phyloP scores from a whole-genome alignment of 2,888 invertebrate genomes.

The Leptinotarsa haldemani region DNA sequence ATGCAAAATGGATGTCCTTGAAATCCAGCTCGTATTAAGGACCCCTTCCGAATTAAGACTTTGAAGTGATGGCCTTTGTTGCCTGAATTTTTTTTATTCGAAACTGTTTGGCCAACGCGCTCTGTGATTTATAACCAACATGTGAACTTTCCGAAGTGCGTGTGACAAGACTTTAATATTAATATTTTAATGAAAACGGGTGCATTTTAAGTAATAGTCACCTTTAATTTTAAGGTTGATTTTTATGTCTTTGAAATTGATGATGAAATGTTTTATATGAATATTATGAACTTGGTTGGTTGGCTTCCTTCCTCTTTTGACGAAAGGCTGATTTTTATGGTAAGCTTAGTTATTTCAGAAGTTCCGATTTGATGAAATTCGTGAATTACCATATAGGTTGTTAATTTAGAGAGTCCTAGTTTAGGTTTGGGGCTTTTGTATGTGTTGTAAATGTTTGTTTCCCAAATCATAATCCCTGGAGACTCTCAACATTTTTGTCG shows the following conservation, averaged over 20 bases:
- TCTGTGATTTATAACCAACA: constrained; percentile 59
- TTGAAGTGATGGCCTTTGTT: constrained; percentile 17
- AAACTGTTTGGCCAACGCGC: constrained; percentile 55
- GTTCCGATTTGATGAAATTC: constrained; percentile 20
- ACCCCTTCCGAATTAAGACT: constrained; percentile 5
- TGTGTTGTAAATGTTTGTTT: too few species aligned
- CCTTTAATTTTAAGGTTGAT: constrained; percentile 54
- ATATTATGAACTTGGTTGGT: constrained; percentile 49
- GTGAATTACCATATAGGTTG: background rate
- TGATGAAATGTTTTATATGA: constrained; percentile 40
- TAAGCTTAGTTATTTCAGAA: constrained; percentile 13
- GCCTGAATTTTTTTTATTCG: constrained; percentile 24
- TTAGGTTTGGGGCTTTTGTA: background rate
- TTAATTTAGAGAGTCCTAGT: background rate
- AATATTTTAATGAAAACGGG: constrained; percentile 59
- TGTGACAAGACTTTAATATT: constrained; percentile 46
- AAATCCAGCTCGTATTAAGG: background rate
- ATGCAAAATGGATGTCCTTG: background rate
- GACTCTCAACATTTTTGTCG: background rate
- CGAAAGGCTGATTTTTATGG: constrained; percentile 61
- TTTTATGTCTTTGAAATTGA: constrained; percentile 43
- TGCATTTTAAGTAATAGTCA: constrained; percentile 61
- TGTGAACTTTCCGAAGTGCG: constrained; percentile 56
- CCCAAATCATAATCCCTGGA: too few species aligned
- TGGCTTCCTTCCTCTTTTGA: constrained; percentile 57